Percentiles rank a stretch among this genome's conserved stretches.
These are phyloP conservation scores for Nesidiocoris tenuis DNA, from an alignment of 2,888 invertebrate genomes.

Conservation along the genomic window DNA sequence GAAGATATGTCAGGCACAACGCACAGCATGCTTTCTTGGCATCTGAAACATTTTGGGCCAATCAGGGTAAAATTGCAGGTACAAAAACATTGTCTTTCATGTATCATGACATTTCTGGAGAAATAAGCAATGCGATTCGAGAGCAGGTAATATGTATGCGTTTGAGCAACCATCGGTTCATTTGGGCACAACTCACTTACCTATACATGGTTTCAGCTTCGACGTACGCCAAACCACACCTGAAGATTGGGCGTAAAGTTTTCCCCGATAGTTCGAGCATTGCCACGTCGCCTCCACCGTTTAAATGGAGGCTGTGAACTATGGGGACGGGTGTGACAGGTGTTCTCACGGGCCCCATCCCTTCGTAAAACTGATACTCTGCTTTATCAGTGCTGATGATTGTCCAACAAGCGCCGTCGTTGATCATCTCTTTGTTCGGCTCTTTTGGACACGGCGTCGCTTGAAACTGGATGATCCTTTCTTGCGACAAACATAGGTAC, in stretches of 20 bases:
- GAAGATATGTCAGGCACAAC: conserved; percentile 97
- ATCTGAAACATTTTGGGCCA: conserved; percentile 53
- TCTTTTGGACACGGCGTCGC: conserved; percentile 97
- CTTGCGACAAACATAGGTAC: conserved; percentile 97
- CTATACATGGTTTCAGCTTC: conserved; percentile 95
- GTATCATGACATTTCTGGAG: too few relatives aligned
- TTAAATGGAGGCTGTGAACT: conserved; percentile 90
- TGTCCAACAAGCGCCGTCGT: conserved; percentile 99
- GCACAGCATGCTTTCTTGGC: conserved; percentile 93
- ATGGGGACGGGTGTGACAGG: conserved; percentile 98
- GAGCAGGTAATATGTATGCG: too few relatives aligned
- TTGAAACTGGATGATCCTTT: conserved; percentile 98
- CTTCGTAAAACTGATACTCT: conserved; percentile 98
- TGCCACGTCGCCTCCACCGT: conserved; percentile 96
- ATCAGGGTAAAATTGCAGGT: too few relatives aligned
- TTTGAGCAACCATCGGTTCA: too few relatives aligned
- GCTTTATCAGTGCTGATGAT: conserved; percentile 99
- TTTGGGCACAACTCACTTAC: too few relatives aligned
- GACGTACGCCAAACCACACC: conserved; percentile 95
- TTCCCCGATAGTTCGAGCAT: conserved; percentile 96
- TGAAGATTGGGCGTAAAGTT: conserved; percentile 95
- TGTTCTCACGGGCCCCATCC: conserved; percentile 92
- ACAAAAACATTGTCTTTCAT: too few relatives aligned
- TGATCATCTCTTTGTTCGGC: conserved; percentile 97
- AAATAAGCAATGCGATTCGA: too few relatives aligned